Conservation (phyloP, 2,888 invertebrate genomes). For the Drosophila subquinaria region DNA sequence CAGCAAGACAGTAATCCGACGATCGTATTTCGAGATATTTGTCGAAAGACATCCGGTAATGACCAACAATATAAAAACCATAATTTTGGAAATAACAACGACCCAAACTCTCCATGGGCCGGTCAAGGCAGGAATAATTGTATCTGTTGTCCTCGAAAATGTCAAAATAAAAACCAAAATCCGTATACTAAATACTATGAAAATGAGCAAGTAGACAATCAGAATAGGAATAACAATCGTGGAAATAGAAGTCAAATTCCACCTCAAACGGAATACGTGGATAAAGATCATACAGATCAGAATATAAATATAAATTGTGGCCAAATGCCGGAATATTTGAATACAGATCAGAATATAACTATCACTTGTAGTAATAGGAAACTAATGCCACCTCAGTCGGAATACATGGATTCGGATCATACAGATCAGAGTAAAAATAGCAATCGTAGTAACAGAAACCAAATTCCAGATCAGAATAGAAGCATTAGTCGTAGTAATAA, state of each 20-base stretch:
- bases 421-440: not conserved
- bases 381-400: not conserved
- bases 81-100: no score
- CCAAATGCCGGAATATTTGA: no score
- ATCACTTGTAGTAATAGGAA: not conserved
- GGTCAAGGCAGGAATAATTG: not conserved
- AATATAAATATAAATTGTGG: no score
- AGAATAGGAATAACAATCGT: not conserved
- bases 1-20: not conserved
- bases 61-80: not conserved
- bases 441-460: not conserved
- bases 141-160: not conserved
- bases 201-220: not conserved
- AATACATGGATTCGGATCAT: not conserved
- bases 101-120: not conserved
- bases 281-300: no score
- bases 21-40: not conserved
- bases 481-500: not conserved
- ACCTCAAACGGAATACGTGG: no score
- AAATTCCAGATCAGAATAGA: not conserved
- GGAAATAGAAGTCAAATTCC: no score
- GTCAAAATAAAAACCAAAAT: constrained; percentile 1
- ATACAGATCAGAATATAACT: no score
- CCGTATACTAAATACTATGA: not conserved
- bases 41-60: constrained; percentile 8